Percentiles rank a stretch among this genome's conserved stretches.
These are phyloP conservation scores for Anoplopoma fimbria DNA, from an alignment of 2,113 vertebrate genomes.

Conservation along the genomic window DNA sequence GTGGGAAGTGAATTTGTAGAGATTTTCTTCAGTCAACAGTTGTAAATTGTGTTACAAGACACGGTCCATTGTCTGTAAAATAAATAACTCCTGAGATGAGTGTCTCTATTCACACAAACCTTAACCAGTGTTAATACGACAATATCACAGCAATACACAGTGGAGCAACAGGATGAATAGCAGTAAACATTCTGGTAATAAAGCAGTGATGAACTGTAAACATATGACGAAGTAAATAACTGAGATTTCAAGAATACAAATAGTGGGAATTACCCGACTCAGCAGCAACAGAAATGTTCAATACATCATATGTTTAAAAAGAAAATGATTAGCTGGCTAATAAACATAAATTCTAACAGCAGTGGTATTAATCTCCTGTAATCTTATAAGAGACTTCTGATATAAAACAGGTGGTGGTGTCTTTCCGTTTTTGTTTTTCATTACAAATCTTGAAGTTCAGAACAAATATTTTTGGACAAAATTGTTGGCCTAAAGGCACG, in stretches of 20 bases:
- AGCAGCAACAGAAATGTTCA: conserved; percentile 27
- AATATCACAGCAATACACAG: conserved; percentile 32
- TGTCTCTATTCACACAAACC: conserved; percentile 30
- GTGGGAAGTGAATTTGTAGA: conserved; percentile 44
- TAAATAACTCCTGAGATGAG: conserved; percentile 71
- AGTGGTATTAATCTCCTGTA: conserved; percentile 17
- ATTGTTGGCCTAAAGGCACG: conserved; percentile 23
- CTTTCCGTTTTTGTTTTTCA: conserved; percentile 11
- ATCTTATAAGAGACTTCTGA: background rate
- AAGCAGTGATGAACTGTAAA: conserved; percentile 9
- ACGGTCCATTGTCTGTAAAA: conserved; percentile 28
- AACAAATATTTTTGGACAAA: background rate
- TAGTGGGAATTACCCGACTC: conserved; percentile 5
- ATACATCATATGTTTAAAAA: conserved; percentile 18
- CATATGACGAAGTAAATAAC: conserved; percentile 5
- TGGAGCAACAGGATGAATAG: conserved; percentile 27
- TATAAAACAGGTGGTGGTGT: conserved; percentile 1
- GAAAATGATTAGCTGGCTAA: conserved; percentile 5
- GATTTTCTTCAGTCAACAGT: conserved; percentile 41
- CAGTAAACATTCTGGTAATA: conserved; percentile 23
- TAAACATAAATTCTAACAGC: conserved; percentile 13
- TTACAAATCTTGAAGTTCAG: conserved; percentile 3
- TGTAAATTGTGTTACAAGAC: conserved; percentile 53
- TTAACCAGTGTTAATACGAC: conserved; percentile 40
- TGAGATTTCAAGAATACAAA: conserved; percentile 24